These are phyloP conservation scores for Beroe forskalii DNA, from an alignment of 37 sponge, comb jelly and placozoan genomes.

Conservation along the genomic window DNA sequence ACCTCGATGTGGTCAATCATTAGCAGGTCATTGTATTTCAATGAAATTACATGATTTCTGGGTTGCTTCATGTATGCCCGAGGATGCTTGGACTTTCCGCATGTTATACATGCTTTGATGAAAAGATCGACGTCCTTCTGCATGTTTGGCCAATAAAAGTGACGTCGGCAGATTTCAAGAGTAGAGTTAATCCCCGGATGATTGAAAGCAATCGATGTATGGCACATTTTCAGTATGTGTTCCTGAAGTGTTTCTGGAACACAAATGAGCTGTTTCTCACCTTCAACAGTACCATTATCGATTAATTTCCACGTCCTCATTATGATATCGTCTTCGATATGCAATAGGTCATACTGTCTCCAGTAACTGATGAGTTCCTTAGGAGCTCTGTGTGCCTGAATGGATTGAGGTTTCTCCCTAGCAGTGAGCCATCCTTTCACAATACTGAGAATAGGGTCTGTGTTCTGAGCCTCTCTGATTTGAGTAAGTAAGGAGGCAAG, in stretches of 20 bases:
- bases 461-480: neutral
- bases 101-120: neutral
- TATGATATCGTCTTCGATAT: neutral
- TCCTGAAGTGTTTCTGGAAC: neutral
- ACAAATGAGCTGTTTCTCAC: neutral
- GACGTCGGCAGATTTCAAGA: neutral
- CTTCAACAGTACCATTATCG: neutral
- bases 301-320: neutral
- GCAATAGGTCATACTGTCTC: neutral
- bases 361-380: neutral
- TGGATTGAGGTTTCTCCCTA: neutral
- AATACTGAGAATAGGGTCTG: neutral
- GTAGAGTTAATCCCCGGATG: neutral
- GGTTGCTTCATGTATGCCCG: neutral
- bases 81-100: neutral
- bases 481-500: neutral
- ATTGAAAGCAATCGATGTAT: neutral
- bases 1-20: neutral
- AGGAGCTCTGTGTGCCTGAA: neutral
- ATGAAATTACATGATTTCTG: neutral
- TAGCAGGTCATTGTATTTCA: neutral
- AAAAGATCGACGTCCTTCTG: neutral
- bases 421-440: neutral
- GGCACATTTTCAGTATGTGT: neutral
- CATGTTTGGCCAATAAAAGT: constrained; percentile 13